Percentiles rank a stretch among this genome's conserved stretches.
phyloP scores from a whole-genome alignment of 2,113 vertebrate genomes.

The Opisthocomus hoazin region DNA sequence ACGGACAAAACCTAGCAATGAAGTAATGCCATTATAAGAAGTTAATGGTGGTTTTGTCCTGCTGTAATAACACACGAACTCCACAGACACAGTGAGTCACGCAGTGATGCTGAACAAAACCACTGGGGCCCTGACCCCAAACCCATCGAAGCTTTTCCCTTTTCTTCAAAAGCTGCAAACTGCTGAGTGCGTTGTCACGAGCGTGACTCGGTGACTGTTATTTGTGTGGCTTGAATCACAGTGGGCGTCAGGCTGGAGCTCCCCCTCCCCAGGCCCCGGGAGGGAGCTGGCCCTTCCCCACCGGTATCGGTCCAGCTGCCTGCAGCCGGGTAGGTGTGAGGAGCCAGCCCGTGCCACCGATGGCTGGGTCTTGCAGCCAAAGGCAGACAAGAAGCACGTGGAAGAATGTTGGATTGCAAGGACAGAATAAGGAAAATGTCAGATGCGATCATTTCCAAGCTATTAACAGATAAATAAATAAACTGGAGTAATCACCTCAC shows the following conservation, averaged over 20 bases:
- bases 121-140: background rate
- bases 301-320: background rate
- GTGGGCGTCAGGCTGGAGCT: background rate
- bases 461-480: background rate
- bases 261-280: no score
- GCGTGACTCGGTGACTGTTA: fast-evolving
- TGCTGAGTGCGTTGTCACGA: background rate
- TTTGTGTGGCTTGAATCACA: background rate
- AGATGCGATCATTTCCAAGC: background rate
- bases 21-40: background rate
- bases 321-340: background rate
- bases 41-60: background rate
- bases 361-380: background rate
- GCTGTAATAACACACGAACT: background rate
- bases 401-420: background rate
- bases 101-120: background rate
- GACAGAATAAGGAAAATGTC: background rate
- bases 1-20: background rate
- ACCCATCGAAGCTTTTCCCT: background rate
- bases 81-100: background rate
- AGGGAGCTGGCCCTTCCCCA: background rate
- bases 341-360: background rate
- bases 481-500: background rate
- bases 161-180: background rate
- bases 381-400: background rate